phyloP scores from a whole-genome alignment of 1,140 invertebrate genomes.

The Formica selysi region DNA sequence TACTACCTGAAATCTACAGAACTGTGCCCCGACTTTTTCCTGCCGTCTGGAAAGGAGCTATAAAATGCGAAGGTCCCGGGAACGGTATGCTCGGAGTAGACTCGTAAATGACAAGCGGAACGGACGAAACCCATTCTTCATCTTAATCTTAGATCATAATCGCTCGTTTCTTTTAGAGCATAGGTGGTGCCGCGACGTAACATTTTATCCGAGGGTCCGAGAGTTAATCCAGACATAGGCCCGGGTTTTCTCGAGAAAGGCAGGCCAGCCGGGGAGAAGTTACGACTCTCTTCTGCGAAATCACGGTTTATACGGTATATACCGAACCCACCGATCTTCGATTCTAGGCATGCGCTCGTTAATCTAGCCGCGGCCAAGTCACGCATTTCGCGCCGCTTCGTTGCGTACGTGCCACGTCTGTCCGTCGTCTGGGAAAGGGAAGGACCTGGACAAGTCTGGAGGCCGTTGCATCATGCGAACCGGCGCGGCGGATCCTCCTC shows the following conservation, averaged over 20 bases:
- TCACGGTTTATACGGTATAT: constrained; percentile 37
- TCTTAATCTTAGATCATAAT: neutral
- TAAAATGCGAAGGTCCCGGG: constrained; percentile 3
- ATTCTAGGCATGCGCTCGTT: constrained; percentile 83
- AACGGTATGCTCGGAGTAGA: neutral
- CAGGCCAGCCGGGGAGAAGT: constrained; percentile 1
- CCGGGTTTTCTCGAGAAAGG: neutral
- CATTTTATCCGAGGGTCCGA: neutral
- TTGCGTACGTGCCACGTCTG: constrained; percentile 84
- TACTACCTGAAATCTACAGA: neutral
- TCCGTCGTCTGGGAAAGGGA: constrained; percentile 83
- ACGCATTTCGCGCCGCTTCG: constrained; percentile 78
- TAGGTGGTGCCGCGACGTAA: neutral
- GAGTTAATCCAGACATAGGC: neutral
- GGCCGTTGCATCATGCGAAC: constrained; percentile 77
- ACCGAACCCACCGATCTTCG: constrained; percentile 69
- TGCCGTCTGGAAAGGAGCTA: neutral
- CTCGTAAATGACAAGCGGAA: neutral
- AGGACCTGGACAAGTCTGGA: constrained; percentile 75
- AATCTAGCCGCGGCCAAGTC: constrained; percentile 80
- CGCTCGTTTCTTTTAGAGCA: neutral
- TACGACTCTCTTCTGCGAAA: constrained; percentile 68
- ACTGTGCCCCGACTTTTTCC: neutral
- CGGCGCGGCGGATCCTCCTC: constrained; percentile 36
- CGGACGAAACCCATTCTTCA: neutral